phyloP scores from a whole-genome alignment of 2,797 vertebrate genomes.

The Pseudotriccus pelzelni region DNA sequence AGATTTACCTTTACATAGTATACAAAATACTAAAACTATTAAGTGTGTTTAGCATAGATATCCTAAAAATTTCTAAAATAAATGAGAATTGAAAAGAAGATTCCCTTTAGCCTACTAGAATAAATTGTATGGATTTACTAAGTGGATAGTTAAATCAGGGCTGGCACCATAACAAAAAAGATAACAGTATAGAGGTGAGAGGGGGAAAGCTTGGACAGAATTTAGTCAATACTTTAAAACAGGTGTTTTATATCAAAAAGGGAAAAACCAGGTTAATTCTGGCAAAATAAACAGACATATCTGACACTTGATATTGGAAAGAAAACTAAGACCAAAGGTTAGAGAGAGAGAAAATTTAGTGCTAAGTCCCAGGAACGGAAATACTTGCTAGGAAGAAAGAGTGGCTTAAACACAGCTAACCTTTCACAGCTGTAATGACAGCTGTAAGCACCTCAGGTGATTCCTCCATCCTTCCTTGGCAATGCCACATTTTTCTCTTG shows the following conservation, averaged over 20 bases:
- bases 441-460: neutral
- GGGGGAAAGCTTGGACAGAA: neutral
- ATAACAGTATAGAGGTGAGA: neutral
- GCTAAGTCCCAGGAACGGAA: neutral
- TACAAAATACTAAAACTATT: neutral
- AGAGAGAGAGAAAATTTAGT: neutral
- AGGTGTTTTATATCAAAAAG: slow-evolving; percentile 23
- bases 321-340: neutral
- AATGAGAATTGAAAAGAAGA: slow-evolving; percentile 32
- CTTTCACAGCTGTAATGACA: neutral
- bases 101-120: slow-evolving; percentile 20
- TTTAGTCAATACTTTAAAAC: slow-evolving; percentile 25
- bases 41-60: neutral
- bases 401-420: neutral
- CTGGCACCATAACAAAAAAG: slow-evolving; percentile 22
- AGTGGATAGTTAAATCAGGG: neutral
- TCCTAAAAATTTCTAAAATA: slow-evolving; percentile 32
- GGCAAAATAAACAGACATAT: slow-evolving; percentile 25
- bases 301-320: neutral
- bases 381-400: neutral
- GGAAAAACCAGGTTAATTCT: slow-evolving; percentile 5
- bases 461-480: neutral
- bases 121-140: slow-evolving; percentile 53
- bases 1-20: neutral
- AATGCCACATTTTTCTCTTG: neutral